Percentiles rank a stretch among this genome's conserved stretches.
phyloP scores from a whole-genome alignment of 1,140 invertebrate species.

The Ganaspis sp. region DNA sequence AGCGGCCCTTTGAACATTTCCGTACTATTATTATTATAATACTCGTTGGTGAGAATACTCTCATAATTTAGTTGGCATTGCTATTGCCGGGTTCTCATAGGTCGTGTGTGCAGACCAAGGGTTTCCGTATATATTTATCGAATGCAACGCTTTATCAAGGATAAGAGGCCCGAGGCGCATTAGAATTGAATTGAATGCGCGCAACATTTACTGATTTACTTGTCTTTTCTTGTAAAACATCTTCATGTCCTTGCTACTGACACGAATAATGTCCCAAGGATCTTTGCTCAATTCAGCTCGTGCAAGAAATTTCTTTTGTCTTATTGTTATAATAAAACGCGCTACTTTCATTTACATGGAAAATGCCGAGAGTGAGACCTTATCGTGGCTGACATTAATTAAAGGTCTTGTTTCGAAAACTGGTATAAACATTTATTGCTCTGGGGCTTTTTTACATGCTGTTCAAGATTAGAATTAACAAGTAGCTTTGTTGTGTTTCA shows the following conservation, averaged over 20 bases:
- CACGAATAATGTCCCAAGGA: slow-evolving; percentile 18
- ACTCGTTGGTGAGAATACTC: slow-evolving; percentile 70
- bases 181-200: slow-evolving; percentile 64
- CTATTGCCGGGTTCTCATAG: slow-evolving; percentile 46
- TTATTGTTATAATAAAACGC: too few relatives aligned
- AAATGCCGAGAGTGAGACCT: background rate
- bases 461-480: too few relatives aligned
- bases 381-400: slow-evolving; percentile 6
- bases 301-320: background rate
- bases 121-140: slow-evolving; percentile 50
- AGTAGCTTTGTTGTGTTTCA: too few relatives aligned
- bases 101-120: background rate
- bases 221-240: slow-evolving; percentile 15
- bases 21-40: too few relatives aligned
- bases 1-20: slow-evolving; percentile 59
- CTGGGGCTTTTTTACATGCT: too few relatives aligned
- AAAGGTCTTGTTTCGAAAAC: background rate
- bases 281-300: background rate
- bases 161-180: slow-evolving; percentile 47
- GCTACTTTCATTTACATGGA: background rate
- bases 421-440: too few relatives aligned
- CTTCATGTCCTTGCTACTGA: background rate
- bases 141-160: slow-evolving; percentile 44
- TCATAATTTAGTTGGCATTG: slow-evolving; percentile 67
- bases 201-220: slow-evolving; percentile 20